Percentiles rank a stretch among this genome's conserved stretches.
Evolutionary conservation across 2,113 vertebrate genomes (phyloP).

Genomic region (Probosciger aterrimus): DNA sequence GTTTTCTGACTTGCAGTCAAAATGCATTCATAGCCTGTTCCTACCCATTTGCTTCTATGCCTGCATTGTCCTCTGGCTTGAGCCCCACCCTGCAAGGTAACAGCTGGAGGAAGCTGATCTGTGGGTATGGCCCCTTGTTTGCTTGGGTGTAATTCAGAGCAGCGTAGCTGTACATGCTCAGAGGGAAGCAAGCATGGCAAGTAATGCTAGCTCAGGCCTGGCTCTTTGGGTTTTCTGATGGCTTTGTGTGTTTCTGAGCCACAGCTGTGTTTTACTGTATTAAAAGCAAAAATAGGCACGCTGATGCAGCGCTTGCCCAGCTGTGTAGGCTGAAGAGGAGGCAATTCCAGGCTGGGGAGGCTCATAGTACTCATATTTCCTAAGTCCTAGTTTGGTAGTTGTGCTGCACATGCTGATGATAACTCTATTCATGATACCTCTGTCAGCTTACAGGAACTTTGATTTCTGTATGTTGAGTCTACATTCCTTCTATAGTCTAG

Average conservation of each 20-base stretch:
- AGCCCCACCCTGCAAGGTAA: slow-evolving; percentile 2
- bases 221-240: neutral
- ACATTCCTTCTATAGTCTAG: neutral
- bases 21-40: neutral
- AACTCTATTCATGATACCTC: neutral
- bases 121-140: neutral
- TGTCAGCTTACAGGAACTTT: neutral
- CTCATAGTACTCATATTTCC: rapidly evolving
- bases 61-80: slow-evolving; percentile 25
- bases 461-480: neutral
- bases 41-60: neutral
- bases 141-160: neutral
- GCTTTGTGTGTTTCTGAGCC: neutral
- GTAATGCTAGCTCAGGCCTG: neutral
- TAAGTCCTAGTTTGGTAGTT: neutral
- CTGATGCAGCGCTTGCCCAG: neutral
- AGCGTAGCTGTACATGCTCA: rapidly evolving
- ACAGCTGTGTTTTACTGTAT: neutral
- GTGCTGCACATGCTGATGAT: neutral
- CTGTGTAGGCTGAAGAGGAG: neutral
- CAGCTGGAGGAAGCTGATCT: neutral
- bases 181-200: neutral
- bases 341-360: neutral
- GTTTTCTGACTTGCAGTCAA: neutral
- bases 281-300: neutral